Evolutionary conservation across 2,888 invertebrate genomes (phyloP), one percentile per base, ranked within the genome.

Genomic region (Holacanthella duospinosa): DNA sequence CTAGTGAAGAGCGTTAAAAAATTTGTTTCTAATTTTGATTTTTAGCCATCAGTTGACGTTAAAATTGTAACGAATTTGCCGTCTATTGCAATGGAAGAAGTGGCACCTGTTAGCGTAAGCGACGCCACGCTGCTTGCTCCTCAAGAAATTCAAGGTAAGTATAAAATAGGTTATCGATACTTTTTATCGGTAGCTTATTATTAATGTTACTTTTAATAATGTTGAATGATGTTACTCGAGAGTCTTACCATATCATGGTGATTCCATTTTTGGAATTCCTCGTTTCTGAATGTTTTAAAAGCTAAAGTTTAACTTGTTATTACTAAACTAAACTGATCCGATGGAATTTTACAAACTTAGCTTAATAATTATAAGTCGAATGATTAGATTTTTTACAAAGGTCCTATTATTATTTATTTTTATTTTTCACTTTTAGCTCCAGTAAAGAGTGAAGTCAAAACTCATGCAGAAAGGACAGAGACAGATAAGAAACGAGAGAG

Each of bases 81-180:
- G 1, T 90, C 94, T 0, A 85, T 97, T 59, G 84, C 82, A 29
- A 89, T 95, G 85, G 99, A 99, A 78, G 97, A 99, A 78, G 93
- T 95, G 6, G 93, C 93, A 0, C 96, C 96, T 0, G 82, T 90
- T 4, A 86, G 87, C n/a, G 83, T 86, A 0, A 92, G 88, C 74
- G 88, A 93, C 77, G 89, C 88, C 2, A 82, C 86, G 1, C 77
- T 93, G 43, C 79, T 96, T 67, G 95, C 96, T 24, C 95, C 97
- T 0, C 91, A 95, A 78, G 96, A 97, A 82, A 82, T 96, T 1
- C 85, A 84, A 77, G 82, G 83, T 81, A 81, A 79, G 73, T 65
- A 54, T 28, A 24, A 9, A 43, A 25, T 55, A 6, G 19, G 21
- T 54, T 16, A 58, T 64, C 58, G 58, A 59, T 54, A 28, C 26